phyloP scores from a whole-genome alignment of 2,113 vertebrate genomes.

The Corvus cornix region DNA sequence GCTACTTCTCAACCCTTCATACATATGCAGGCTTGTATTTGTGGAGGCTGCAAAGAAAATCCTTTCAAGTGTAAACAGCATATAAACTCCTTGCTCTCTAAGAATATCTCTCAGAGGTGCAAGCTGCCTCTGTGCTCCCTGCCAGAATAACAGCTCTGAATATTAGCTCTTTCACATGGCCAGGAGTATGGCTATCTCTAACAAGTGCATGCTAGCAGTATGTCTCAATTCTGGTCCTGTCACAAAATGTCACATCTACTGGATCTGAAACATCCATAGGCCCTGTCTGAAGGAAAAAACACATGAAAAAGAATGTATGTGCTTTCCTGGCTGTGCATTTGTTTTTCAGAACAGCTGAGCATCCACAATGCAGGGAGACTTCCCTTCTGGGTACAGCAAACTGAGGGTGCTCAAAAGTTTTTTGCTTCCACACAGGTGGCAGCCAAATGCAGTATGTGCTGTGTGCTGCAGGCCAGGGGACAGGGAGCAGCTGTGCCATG shows the following conservation, averaged over 20 bases:
- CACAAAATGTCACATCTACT: background rate
- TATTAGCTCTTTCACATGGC: background rate
- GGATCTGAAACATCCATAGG: background rate
- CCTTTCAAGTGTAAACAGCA: background rate
- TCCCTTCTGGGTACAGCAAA: background rate
- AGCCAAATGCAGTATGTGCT: rapidly evolving
- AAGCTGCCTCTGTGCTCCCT: background rate
- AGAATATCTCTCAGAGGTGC: background rate
- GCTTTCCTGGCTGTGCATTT: background rate
- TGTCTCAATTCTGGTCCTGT: background rate
- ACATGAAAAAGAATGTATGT: background rate
- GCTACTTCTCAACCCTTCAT: background rate
- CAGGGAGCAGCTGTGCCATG: background rate
- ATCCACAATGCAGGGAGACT: background rate
- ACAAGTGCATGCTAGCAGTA: background rate
- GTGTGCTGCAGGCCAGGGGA: background rate
- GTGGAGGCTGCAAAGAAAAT: background rate
- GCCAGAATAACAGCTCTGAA: background rate
- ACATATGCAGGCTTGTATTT: background rate
- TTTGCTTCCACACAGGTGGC: background rate
- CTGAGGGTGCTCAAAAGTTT: background rate
- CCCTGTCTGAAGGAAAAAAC: background rate
- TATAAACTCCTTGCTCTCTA: background rate
- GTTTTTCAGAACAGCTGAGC: background rate
- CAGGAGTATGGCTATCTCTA: background rate